These are phyloP conservation scores for Diadegma fenestrale DNA, from an alignment of 2,888 invertebrate genomes.

Conservation along the genomic window DNA sequence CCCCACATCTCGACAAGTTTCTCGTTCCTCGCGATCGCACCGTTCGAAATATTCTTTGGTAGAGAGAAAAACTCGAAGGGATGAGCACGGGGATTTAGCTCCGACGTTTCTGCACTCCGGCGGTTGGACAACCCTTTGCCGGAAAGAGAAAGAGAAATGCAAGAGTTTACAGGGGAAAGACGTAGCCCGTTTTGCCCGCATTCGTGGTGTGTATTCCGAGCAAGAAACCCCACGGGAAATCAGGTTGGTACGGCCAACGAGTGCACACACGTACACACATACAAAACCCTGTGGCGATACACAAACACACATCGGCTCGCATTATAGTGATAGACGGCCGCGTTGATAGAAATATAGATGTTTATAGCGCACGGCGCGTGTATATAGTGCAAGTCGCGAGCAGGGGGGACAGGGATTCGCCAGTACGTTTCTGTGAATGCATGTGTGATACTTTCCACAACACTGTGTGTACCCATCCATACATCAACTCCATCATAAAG, in stretches of 20 bases:
- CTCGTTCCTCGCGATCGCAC: neutral
- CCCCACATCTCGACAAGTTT: constrained; percentile 33
- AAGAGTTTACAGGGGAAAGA: constrained; percentile 18
- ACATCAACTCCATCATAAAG: constrained; percentile 39
- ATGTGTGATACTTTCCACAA: neutral
- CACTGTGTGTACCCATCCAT: constrained; percentile 8
- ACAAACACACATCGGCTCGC: constrained; percentile 39
- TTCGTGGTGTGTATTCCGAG: constrained; percentile 66
- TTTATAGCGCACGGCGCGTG: constrained; percentile 26
- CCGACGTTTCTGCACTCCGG: constrained; percentile 33
- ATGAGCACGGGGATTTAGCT: constrained; percentile 42
- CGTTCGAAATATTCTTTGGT: constrained; percentile 34
- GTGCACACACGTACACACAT: constrained; percentile 55
- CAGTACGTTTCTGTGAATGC: constrained; percentile 32
- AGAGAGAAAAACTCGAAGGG: constrained; percentile 37
- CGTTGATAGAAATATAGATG: constrained; percentile 22
- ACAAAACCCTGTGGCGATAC: constrained; percentile 5
- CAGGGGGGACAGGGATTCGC: constrained; percentile 3
- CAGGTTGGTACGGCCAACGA: constrained; percentile 73
- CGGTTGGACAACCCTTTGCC: constrained; percentile 59
- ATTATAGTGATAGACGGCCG: constrained; percentile 55
- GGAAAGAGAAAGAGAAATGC: constrained; percentile 10
- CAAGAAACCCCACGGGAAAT: constrained; percentile 82
- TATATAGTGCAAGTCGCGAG: constrained; percentile 8
- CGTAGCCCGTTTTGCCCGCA: constrained; percentile 10